Conservation (phyloP, 2,888 invertebrate species). For the Amphipoea lucens region DNA sequence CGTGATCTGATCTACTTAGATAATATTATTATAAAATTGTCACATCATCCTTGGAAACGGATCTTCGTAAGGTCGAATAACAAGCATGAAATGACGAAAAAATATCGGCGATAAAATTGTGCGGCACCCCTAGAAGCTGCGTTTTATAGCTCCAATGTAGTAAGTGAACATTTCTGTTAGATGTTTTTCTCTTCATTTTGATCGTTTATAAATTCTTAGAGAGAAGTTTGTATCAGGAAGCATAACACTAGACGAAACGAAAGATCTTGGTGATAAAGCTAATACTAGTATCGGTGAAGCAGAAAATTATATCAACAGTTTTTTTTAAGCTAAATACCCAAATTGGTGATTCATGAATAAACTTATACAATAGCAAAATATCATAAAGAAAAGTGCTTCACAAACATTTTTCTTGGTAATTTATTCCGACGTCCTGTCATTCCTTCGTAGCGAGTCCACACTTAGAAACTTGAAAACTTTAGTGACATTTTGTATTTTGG, state of each 20-base stretch:
- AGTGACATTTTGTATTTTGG: constrained; percentile 60
- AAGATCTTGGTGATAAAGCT: neutral
- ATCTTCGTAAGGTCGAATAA: constrained; percentile 60
- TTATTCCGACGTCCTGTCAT: constrained; percentile 71
- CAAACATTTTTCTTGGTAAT: constrained; percentile 74
- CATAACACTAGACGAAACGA: neutral
- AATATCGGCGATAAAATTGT: constrained; percentile 62
- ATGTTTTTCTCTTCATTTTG: constrained; percentile 26
- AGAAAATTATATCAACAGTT: neutral
- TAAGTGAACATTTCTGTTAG: constrained; percentile 38
- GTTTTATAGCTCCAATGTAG: constrained; percentile 55
- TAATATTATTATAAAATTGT: constrained; percentile 51
- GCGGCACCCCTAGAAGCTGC: constrained; percentile 47
- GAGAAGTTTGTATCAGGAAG: neutral
- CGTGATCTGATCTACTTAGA: constrained; percentile 49
- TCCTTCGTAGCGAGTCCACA: constrained; percentile 52
- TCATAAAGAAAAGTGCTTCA: constrained; percentile 59
- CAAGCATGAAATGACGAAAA: constrained; percentile 57
- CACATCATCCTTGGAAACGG: constrained; percentile 55
- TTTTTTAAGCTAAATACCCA: neutral
- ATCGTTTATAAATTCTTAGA: constrained; percentile 2
- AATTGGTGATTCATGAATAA: constrained; percentile 17
- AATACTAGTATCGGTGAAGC: neutral
- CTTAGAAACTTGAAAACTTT: constrained; percentile 59
- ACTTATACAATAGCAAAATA: constrained; percentile 18